Percentiles rank a stretch among this genome's conserved stretches.
phyloP scores from a whole-genome alignment of 1,140 invertebrate genomes.

The Drosophila equinoxialis region DNA sequence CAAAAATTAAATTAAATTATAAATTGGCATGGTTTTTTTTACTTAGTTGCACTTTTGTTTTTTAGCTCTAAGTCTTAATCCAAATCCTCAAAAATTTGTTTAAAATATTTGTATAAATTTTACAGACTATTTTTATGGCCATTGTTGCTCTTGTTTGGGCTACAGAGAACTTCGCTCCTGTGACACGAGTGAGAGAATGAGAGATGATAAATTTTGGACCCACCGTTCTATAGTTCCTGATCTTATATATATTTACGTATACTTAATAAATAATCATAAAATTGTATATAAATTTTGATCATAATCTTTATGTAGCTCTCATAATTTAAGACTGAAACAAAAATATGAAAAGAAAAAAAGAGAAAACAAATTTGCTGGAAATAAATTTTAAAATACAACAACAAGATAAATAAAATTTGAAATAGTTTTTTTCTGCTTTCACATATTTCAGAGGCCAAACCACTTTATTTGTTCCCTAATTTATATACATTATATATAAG shows the following conservation, averaged over 20 bases:
- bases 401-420: background rate
- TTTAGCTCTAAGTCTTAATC: background rate
- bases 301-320: constrained; percentile 23
- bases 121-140: constrained; percentile 58
- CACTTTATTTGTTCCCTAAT: constrained; percentile 5
- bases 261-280: constrained; percentile 11
- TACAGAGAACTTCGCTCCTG: constrained; percentile 31
- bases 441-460: constrained; percentile 10
- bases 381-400: constrained; percentile 63
- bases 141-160: constrained; percentile 39
- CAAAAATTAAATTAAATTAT: constrained; percentile 38
- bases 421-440: constrained; percentile 4
- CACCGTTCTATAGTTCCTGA: constrained; percentile 72
- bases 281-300: constrained; percentile 41
- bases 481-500: background rate
- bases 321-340: constrained; percentile 71
- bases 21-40: constrained; percentile 56
- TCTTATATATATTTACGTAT: constrained; percentile 50
- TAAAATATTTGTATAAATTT: constrained; percentile 52
- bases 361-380: constrained; percentile 37
- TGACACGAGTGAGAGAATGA: constrained; percentile 26
- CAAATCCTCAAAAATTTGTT: constrained; percentile 3
- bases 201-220: constrained; percentile 29
- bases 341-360: background rate
- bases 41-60: background rate